Base-by-base conservation (phyloP, 2,888 invertebrate genomes). In the Empis stercorea region DNA sequence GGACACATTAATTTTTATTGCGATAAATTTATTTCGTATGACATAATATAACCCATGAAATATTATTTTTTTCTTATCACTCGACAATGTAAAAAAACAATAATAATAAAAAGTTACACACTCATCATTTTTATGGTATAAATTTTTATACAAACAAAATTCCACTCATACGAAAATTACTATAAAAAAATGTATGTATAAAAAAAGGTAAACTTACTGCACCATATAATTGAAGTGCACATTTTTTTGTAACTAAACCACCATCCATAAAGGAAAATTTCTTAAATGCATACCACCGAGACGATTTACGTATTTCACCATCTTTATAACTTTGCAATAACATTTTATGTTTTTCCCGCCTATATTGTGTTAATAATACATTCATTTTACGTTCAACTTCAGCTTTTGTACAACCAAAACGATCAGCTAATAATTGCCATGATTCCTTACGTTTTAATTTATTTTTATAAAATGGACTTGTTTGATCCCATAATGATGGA, bases 301-400 rank as follows among this genome's bases (percentile, higher is more conserved):
- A 66, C 52, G 66, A 66, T 56, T 63, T 40, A n/a, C 34, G 34
- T 14, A 40, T 23, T 40, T 40, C 40, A 23, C 23, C 40, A 23
- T 20, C 40, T 23, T 40, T 40, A 27, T 40, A 40, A 23, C 20
- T 14, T 20, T 27, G 40, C n/a, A 66, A 58, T 48, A 65, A 56
- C 60, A 66, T 63, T 54, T 66, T 66, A 48, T 66, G 66, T 50
- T 66, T 66, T 55, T 66, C 66, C 4, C 66, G 66, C 13, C 66
- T 54, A 52, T 66, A 66, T 43, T 66, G 66, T 14, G 66, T 66
- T 10, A 66, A 53, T 50, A 66, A 55, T 3, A 66, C 67, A 48
- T 66, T 66, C 66, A 66, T 66, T 46, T 66, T 66, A 14, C 66
- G 64, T 52, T 66, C 66, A 45, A 66, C 67, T 52, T 66, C 66